Conservation (phyloP, 2,797 vertebrate genomes). For the Aratinga solstitialis region DNA sequence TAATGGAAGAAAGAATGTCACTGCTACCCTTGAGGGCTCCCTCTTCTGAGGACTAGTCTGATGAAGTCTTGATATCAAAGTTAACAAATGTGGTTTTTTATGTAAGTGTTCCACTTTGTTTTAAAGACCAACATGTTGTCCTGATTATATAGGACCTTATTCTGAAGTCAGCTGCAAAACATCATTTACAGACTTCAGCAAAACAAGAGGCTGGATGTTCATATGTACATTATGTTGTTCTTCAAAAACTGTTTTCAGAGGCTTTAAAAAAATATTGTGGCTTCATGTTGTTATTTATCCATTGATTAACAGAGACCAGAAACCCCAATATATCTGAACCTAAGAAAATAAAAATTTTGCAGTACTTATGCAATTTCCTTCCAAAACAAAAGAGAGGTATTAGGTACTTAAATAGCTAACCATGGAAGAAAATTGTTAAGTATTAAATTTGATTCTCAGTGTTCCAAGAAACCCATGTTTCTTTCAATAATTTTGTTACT, state of each 20-base stretch:
- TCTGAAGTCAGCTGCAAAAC: not conserved
- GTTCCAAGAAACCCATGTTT: not conserved
- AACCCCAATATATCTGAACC: not conserved
- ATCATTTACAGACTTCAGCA: not conserved
- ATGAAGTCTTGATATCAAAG: not conserved
- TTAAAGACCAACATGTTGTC: not conserved
- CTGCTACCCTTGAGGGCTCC: not conserved
- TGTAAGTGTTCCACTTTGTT: not conserved
- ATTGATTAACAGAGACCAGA: not conserved
- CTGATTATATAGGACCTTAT: not conserved
- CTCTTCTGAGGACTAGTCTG: not conserved
- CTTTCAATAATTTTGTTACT: not conserved
- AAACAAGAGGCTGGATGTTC: not conserved
- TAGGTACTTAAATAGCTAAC: not conserved
- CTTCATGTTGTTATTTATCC: not conserved
- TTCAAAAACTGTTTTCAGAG: not conserved
- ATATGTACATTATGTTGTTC: fast-evolving
- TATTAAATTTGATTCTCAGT: not conserved
- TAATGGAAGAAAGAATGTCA: conserved; percentile 3
- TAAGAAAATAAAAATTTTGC: not conserved
- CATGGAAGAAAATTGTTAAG: not conserved
- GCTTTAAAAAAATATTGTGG: not conserved
- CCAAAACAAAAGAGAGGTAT: not conserved
- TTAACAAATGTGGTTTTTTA: conserved; percentile 17
- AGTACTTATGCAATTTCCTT: not conserved